A percentile compares a stretch with the other conserved stretches of the same genome.
Conservation (phyloP, 2,113 vertebrate species). For the Isichthys henryi region DNA sequence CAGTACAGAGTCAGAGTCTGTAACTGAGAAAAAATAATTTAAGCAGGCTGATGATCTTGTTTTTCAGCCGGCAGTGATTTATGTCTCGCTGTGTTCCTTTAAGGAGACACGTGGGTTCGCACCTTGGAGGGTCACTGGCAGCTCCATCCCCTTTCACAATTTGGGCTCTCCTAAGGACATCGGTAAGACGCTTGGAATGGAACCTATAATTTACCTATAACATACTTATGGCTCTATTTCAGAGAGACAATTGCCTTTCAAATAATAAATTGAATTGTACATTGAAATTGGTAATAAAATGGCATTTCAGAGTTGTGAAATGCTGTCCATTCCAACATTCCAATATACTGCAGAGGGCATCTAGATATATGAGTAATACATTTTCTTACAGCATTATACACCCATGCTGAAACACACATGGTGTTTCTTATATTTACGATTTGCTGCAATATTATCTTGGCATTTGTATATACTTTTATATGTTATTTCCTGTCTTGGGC, state of each 20-base stretch:
- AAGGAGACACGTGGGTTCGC: constrained; percentile 52
- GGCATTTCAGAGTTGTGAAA: neutral
- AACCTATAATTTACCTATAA: neutral
- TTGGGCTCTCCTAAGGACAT: constrained; percentile 35
- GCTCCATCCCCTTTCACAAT: constrained; percentile 44
- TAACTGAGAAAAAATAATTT: constrained; percentile 17
- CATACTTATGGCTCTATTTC: constrained; percentile 7
- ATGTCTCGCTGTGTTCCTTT: constrained; percentile 55
- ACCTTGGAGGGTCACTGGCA: constrained; percentile 56
- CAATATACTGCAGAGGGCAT: neutral
- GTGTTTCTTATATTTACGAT: neutral
- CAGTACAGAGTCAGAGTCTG: neutral
- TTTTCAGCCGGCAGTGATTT: constrained; percentile 50
- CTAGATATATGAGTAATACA: neutral
- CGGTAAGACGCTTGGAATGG: neutral
- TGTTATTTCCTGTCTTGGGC: neutral
- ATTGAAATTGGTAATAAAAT: neutral
- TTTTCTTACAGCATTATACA: neutral
- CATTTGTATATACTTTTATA: neutral
- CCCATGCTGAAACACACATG: neutral
- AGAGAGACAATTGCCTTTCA: constrained; percentile 35
- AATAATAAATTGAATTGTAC: neutral
- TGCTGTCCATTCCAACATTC: neutral
- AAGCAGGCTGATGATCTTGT: constrained; percentile 34
- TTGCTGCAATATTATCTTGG: neutral